Conservation (phyloP, 2,113 vertebrate species). For the Thalassoma bifasciatum region DNA sequence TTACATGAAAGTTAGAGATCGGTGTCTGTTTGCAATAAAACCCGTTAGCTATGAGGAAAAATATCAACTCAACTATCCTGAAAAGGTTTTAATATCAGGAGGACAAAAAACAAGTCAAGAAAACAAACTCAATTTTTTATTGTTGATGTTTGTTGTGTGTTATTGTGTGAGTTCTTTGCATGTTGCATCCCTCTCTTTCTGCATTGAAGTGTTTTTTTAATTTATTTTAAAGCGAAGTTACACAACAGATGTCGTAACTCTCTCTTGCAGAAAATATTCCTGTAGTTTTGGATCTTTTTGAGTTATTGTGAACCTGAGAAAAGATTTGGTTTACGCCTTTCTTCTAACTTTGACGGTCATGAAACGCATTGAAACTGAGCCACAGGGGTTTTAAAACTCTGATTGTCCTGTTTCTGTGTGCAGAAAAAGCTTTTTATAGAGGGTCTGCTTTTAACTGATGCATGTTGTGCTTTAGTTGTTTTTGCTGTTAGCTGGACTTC, state of each 20-base stretch:
- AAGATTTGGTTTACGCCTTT: not conserved
- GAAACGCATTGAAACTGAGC: conserved; percentile 30
- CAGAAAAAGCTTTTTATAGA: conserved; percentile 40
- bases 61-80: too few relatives aligned
- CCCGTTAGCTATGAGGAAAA: too few relatives aligned
- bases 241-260: too few relatives aligned
- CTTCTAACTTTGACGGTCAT: conserved; percentile 15
- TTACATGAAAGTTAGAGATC: not conserved
- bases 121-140: not conserved
- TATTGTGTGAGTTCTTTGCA: not conserved
- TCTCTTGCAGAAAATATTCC: not conserved
- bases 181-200: not conserved
- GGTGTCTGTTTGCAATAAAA: too few relatives aligned
- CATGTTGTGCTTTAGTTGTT: conserved; percentile 32
- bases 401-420: conserved; percentile 47
- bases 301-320: conserved; percentile 15
- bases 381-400: conserved; percentile 21
- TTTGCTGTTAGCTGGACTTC: conserved; percentile 9
- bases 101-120: not conserved
- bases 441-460: conserved; percentile 13
- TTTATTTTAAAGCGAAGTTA: too few relatives aligned
- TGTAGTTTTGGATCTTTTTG: not conserved
- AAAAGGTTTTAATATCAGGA: too few relatives aligned
- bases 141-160: not conserved
- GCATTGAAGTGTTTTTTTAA: too few relatives aligned